Evolutionary conservation across 2,113 vertebrate species (phyloP), one percentile per base, ranked within the genome.

Genomic region (Phoenicopterus ruber): DNA sequence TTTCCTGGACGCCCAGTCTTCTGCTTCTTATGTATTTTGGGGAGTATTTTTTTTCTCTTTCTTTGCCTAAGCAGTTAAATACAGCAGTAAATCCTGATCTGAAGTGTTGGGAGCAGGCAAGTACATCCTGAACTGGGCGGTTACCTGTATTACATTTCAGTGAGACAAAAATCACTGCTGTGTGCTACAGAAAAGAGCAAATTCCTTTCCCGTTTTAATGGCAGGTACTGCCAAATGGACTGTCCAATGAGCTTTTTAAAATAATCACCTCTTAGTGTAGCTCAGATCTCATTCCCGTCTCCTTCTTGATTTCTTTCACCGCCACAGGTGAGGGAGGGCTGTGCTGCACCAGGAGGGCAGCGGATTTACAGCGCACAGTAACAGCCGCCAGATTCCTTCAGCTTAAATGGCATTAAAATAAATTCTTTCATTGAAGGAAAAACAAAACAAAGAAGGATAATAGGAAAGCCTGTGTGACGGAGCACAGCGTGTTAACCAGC

Each of bases 391-490:
- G 59, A 55, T 88, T 70, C 24, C 44, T 83, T 81, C 88, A 78
- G 65, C 52, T 84, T 84, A 92, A 91, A 65, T 21, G 31, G 17
- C 61, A 91, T 92, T 83, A 67, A 96, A 93, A 93, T 59, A 74
- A 87, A 86, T 71, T 73, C 17, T 87, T 94, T 86, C 44, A 29
- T 20, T 76, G 46, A 77, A 82, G 58, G 61, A 57, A 61, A 93
- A 74, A 34, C 11, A 79, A 71, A 95, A 42, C 28, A 50, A 71
- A 28, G 52, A 57, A 84, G 28, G 13, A 17, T 66, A 73, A 82
- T 40, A 50, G 38, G 47, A 70, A 77, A 83, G n/a, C 7, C 26
- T 47, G 18, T 80, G n/a, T 63, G 52, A 79, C 25, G 34, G 55
- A 92, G 44, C 28, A 44, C 3, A 24, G 24, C 31, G 24, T 12